These are phyloP conservation scores for Hydrotaea cyrtoneurina DNA, from an alignment of 2,888 invertebrate species.

Conservation along the genomic window DNA sequence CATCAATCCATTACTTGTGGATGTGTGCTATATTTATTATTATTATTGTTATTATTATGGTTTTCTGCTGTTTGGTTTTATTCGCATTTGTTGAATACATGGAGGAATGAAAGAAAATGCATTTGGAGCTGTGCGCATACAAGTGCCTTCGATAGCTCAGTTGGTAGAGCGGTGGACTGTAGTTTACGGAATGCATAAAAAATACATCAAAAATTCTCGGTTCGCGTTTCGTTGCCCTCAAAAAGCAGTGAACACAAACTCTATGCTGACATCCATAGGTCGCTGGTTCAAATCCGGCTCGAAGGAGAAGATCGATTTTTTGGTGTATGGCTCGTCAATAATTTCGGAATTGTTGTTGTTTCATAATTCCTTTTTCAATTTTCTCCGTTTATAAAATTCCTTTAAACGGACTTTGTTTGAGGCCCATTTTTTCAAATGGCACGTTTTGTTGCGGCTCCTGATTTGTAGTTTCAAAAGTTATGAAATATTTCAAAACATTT, in stretches of 20 bases:
- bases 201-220: constrained; percentile 42
- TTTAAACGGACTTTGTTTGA: too few relatives aligned
- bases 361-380: not conserved
- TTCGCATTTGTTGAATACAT: not conserved
- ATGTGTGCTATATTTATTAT: constrained; percentile 27
- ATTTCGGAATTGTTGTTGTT: not conserved
- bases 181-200: constrained; percentile 57
- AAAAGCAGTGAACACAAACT: constrained; percentile 18
- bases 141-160: constrained; percentile 72
- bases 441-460: too few relatives aligned
- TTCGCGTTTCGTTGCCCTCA: constrained; percentile 46
- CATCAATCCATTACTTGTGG: constrained; percentile 28
- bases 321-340: not conserved
- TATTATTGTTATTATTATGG: constrained; percentile 22
- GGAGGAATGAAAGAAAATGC: constrained; percentile 34
- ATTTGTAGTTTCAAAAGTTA: too few relatives aligned
- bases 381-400: not conserved
- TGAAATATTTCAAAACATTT: too few relatives aligned
- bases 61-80: not conserved
- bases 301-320: constrained; percentile 81
- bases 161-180: constrained; percentile 73
- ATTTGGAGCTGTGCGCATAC: constrained; percentile 30
- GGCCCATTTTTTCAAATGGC: too few relatives aligned
- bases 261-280: constrained; percentile 83
- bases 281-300: constrained; percentile 87